Evolutionary conservation across 2,113 vertebrate species (phyloP), one percentile per base, ranked within the genome.

Genomic region (Columba janthina): DNA sequence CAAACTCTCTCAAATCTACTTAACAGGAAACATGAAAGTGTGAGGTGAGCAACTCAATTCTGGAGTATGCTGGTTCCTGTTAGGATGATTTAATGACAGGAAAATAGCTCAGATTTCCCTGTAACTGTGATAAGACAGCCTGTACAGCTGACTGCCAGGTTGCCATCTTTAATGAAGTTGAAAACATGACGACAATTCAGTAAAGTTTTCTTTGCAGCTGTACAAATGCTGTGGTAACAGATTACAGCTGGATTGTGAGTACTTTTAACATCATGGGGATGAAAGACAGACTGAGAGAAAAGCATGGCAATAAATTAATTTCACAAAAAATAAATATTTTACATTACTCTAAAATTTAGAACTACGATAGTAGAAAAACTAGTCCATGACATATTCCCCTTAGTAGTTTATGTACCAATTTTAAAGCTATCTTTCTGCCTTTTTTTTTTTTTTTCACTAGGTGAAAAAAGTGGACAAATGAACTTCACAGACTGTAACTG

Each of bases 121-220:
- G 38, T 71, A 61, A 78, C 53, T 60, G 48, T 62, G 75, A 46
- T 66, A 91, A 76, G 94, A 44, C 14, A 84, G 90, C 38, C 92
- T 93, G 70, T 90, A 92, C 80, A 93, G 87, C 48, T 95, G 96
- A 97, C 96, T 95, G 95, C 94, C 90, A 95, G 70, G 94, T 93
- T 97, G 95, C 95, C 96, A 95, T 89, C 91, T 96, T 95, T 91
- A 97, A 97, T 96, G 94, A 97, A 96, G 91, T 95, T 95, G 93
- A 97, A 97, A 97, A 96, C 73, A 88, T 72, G 82, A 88, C 97
- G 91, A 96, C 84, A 95, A 95, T 89, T 95, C 94, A 88, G 84
- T 72, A 95, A 90, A 81, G 90, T 96, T 96, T 97, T 93, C 88
- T 93, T 95, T 95, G 97, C 85, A 95, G 93, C 93, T 92, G 74